Conservation (phyloP, 2,113 vertebrate genomes). For the Leuciscus idus region DNA sequence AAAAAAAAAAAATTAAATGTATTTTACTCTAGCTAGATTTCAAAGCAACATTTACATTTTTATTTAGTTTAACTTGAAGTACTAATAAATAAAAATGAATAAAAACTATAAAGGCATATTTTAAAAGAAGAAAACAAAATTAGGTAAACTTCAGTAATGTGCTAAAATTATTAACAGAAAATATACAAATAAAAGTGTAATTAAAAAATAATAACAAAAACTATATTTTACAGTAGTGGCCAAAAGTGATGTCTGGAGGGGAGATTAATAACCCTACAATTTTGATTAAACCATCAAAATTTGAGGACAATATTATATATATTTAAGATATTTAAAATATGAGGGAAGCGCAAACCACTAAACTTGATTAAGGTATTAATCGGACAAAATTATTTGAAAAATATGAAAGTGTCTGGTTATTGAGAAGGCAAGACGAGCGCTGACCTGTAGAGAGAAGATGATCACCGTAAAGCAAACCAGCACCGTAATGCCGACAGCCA, state of each 20-base stretch:
- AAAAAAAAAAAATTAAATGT: background rate
- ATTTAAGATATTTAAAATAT: too few relatives aligned
- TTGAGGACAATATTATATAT: too few relatives aligned
- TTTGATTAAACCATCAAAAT: too few relatives aligned
- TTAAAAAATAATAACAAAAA: too few relatives aligned
- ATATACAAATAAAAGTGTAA: too few relatives aligned
- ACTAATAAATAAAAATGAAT: background rate
- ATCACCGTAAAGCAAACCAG: constrained; percentile 92
- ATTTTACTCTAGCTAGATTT: too few relatives aligned
- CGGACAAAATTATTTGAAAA: too few relatives aligned
- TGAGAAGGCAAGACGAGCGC: constrained; percentile 31
- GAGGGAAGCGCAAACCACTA: too few relatives aligned
- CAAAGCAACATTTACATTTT: background rate
- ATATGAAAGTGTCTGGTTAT: background rate
- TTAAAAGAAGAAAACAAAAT: background rate
- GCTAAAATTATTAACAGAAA: background rate
- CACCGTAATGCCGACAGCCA: constrained; percentile 92
- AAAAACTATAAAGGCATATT: background rate
- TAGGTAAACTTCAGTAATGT: background rate
- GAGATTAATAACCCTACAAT: too few relatives aligned
- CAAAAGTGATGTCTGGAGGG: too few relatives aligned
- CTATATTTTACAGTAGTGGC: too few relatives aligned
- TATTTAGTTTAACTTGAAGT: background rate
- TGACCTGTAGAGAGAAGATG: constrained; percentile 95
- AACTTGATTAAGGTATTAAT: too few relatives aligned